These are phyloP conservation scores for Rissa tridactyla DNA, from an alignment of 2,113 vertebrate species.

Conservation along the genomic window DNA sequence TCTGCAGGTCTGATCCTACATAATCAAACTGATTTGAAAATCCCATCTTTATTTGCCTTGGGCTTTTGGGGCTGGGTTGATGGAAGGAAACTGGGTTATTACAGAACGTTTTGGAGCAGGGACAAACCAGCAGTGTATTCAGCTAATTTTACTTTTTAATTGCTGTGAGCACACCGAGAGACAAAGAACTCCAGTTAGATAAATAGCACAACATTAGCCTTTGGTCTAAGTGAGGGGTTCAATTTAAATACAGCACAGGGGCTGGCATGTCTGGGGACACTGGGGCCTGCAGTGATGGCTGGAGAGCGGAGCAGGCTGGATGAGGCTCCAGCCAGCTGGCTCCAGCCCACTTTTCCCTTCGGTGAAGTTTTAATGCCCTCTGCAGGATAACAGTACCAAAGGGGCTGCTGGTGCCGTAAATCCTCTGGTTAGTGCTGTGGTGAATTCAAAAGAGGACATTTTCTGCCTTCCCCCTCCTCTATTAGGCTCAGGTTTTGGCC, in stretches of 20 bases:
- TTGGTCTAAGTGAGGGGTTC: neutral
- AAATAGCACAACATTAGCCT: neutral
- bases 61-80: neutral
- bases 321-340: neutral
- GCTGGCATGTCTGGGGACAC: neutral
- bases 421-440: neutral
- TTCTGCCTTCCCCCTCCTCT: neutral
- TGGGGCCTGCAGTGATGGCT: neutral
- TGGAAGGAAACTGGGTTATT: neutral
- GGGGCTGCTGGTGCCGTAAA: neutral
- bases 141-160: neutral
- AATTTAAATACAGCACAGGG: neutral
- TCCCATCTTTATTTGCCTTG: neutral
- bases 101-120: neutral
- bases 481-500: neutral
- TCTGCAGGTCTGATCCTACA: neutral
- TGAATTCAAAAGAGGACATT: neutral
- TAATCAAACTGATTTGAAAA: neutral
- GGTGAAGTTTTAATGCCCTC: slow-evolving; percentile 58
- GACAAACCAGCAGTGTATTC: neutral
- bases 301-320: neutral
- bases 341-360: neutral
- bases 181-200: neutral
- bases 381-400: slow-evolving; percentile 36
- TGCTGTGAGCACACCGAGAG: neutral